phyloP scores from a whole-genome alignment of 1,140 invertebrate genomes.

The Asbolus verrucosus region DNA sequence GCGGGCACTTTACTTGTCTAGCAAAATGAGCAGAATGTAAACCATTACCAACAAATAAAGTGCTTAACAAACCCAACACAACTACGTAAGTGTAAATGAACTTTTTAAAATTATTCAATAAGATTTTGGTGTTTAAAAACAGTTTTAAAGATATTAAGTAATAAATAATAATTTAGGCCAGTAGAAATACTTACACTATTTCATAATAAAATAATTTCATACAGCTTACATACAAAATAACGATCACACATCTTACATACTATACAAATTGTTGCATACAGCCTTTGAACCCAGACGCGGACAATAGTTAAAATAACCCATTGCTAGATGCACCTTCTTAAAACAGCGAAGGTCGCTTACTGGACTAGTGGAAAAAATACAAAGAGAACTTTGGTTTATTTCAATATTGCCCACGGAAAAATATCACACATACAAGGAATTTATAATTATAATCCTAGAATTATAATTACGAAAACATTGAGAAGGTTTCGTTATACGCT shows the following conservation, averaged over 20 bases:
- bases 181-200: constrained; percentile 54
- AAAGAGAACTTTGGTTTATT: constrained; percentile 43
- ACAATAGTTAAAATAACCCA: constrained; percentile 41
- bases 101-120: constrained; percentile 29
- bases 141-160: constrained; percentile 39
- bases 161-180: constrained; percentile 54
- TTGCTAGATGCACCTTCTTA: constrained; percentile 32
- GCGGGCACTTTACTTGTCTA: constrained; percentile 28
- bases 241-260: constrained; percentile 59
- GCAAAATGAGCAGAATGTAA: background rate
- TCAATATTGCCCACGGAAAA: constrained; percentile 47
- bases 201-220: constrained; percentile 56
- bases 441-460: constrained; percentile 63
- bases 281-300: constrained; percentile 52
- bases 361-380: constrained; percentile 29
- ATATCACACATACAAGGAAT: constrained; percentile 65
- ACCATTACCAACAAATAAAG: constrained; percentile 15
- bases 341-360: constrained; percentile 16
- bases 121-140: constrained; percentile 20
- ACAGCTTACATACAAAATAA: constrained; percentile 61
- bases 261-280: constrained; percentile 55
- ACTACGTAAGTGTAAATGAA: constrained; percentile 17
- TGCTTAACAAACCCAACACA: constrained; percentile 38
- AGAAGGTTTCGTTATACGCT: constrained; percentile 61
- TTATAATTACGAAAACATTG: constrained; percentile 65